Evolutionary conservation across 2,888 invertebrate species (phyloP).

Genomic region (Drosophila peninsularis): DNA sequence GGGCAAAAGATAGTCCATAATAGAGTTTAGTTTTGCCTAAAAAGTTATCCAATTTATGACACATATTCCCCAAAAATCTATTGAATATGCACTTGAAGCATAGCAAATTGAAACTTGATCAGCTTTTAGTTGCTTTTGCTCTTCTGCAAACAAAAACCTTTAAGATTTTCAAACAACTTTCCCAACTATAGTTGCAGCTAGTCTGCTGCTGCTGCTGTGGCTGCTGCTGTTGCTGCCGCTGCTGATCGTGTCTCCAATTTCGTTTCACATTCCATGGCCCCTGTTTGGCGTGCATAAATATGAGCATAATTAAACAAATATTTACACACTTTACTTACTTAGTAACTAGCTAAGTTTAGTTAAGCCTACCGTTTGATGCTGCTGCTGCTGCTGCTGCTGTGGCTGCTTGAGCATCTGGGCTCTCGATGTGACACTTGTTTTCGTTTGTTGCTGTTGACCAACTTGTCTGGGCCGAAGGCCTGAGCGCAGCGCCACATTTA

Average conservation of each 20-base stretch:
- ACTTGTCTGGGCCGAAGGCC: constrained; percentile 46
- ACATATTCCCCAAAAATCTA: too few species aligned
- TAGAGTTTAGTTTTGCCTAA: too few species aligned
- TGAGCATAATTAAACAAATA: constrained; percentile 78
- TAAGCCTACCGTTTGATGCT: constrained; percentile 49
- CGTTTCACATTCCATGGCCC: constrained; percentile 56
- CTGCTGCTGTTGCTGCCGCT: not conserved
- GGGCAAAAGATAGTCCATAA: too few species aligned
- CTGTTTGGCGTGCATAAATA: constrained; percentile 67
- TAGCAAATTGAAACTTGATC: constrained; percentile 6
- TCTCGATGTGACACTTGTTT: constrained; percentile 66
- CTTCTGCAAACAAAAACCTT: constrained; percentile 2
- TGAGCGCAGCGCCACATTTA: constrained; percentile 42
- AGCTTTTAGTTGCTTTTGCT: not conserved
- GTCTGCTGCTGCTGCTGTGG: not conserved
- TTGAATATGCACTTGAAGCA: not conserved
- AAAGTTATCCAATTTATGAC: too few species aligned
- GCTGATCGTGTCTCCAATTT: constrained; percentile 43
- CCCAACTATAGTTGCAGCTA: constrained; percentile 21
- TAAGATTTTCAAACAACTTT: constrained; percentile 32
- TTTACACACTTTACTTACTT: constrained; percentile 72
- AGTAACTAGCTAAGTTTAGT: constrained; percentile 58
- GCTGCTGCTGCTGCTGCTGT: constrained; percentile 6
- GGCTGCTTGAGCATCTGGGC: constrained; percentile 9
- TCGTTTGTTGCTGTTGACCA: constrained; percentile 50